Percentiles rank a stretch among this genome's conserved stretches.
phyloP scores from a whole-genome alignment of 2,113 vertebrate species.

The Rhadina sibilatrix region DNA sequence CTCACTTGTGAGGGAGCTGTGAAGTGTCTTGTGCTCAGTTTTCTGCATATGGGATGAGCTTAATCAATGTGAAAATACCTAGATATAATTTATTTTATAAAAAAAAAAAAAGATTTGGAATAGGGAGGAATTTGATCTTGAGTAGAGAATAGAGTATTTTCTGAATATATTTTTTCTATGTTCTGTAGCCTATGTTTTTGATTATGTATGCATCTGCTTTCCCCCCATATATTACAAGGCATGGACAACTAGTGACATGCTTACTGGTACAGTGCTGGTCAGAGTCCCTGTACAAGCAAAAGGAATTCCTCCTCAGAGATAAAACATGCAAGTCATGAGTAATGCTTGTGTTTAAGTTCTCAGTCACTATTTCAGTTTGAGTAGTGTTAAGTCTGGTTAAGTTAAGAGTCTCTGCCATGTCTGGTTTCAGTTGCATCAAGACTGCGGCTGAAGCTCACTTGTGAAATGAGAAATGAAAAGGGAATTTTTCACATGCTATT shows the following conservation, averaged over 20 bases:
- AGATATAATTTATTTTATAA: background rate
- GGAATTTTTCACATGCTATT: background rate
- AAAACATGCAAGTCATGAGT: background rate
- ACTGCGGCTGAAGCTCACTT: background rate
- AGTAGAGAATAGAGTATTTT: background rate
- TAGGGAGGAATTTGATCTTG: background rate
- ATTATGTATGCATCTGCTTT: background rate
- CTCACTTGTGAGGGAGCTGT: background rate
- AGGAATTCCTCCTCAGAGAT: background rate
- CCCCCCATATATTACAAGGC: background rate
- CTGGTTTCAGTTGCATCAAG: background rate
- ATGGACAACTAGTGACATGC: background rate
- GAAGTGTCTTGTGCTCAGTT: background rate
- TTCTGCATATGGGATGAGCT: background rate
- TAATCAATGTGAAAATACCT: background rate
- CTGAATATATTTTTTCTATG: background rate
- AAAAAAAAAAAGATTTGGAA: background rate
- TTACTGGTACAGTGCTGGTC: background rate
- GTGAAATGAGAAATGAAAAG: background rate
- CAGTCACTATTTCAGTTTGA: background rate
- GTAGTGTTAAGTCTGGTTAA: background rate
- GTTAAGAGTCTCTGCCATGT: background rate
- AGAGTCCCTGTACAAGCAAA: background rate
- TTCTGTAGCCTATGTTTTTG: background rate
- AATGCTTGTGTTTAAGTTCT: background rate